phyloP scores from a whole-genome alignment of 37 sponge, comb jelly and placozoan genomes.

The Sycon ciliatum region DNA sequence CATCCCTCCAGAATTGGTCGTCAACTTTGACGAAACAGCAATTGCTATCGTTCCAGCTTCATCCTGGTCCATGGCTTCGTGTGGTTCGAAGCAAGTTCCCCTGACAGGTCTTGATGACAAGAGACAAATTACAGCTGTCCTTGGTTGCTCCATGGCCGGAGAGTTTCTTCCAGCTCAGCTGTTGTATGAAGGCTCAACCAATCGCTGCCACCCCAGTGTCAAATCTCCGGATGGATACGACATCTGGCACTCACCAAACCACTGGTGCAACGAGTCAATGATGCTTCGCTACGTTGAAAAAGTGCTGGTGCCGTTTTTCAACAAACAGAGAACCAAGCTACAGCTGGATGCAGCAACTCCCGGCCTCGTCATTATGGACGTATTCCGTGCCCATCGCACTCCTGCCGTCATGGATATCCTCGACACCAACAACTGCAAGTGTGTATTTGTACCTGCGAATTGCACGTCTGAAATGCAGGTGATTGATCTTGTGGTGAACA shows the following conservation, averaged over 20 bases:
- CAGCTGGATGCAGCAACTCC: slow-evolving; percentile 14
- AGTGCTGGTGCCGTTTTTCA: slow-evolving; percentile 36
- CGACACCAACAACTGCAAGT: neutral
- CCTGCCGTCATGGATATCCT: neutral
- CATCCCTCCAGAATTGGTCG: too few species aligned
- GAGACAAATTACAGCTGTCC: too few species aligned
- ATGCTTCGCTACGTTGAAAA: slow-evolving; percentile 28
- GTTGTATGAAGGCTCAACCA: too few species aligned
- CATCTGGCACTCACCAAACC: slow-evolving; percentile 27
- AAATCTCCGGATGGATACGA: slow-evolving; percentile 32
- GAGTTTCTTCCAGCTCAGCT: too few species aligned
- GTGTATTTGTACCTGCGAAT: slow-evolving; percentile 28
- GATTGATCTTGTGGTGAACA: slow-evolving; percentile 32
- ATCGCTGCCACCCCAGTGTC: too few species aligned
- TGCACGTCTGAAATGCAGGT: slow-evolving; percentile 40
- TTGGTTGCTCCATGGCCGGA: too few species aligned
- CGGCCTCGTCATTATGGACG: slow-evolving; percentile 33
- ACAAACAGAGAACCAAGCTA: slow-evolving; percentile 15
- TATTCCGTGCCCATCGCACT: slow-evolving; percentile 29
- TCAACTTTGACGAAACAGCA: too few species aligned
- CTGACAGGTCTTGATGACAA: too few species aligned
- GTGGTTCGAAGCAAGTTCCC: too few species aligned
- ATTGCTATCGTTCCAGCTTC: too few species aligned
- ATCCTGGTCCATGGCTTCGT: too few species aligned
- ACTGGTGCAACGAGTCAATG: slow-evolving; percentile 46